Percentiles rank a stretch among this genome's conserved stretches.
Evolutionary conservation across 2,797 vertebrate species (phyloP).

Genomic region (Acipenser transmontanus): DNA sequence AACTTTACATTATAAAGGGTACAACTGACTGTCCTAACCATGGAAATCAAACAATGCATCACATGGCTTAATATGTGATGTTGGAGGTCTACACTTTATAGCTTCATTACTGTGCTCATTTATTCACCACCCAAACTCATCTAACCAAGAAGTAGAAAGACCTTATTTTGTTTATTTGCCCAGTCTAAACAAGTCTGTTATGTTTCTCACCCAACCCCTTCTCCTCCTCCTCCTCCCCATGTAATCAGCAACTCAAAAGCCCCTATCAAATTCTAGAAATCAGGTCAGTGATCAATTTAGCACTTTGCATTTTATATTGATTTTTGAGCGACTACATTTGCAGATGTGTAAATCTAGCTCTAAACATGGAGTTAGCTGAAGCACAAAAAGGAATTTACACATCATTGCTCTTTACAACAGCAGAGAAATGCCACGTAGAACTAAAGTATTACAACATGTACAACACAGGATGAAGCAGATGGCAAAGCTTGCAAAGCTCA

Average conservation of each 20-base stretch:
- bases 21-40: no score
- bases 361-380: conserved; percentile 6
- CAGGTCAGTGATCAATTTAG: background rate
- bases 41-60: no score
- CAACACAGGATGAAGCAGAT: background rate
- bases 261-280: conserved; percentile 2
- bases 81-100: no score
- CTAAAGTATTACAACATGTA: conserved; percentile 12
- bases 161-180: no score
- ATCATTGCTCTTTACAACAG: conserved; percentile 38
- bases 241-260: conserved; percentile 2
- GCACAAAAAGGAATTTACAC: conserved; percentile 56
- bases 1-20: no score
- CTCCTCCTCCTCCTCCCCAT: no score
- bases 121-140: no score
- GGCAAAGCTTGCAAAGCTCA: conserved; percentile 2
- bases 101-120: no score
- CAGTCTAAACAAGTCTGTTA: no score
- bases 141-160: no score
- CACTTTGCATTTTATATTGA: conserved; percentile 3
- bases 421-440: conserved; percentile 31
- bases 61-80: no score
- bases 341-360: background rate
- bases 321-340: conserved; percentile 10
- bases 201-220: no score